These are phyloP conservation scores for Lasioglossum morio DNA, from an alignment of 2,888 invertebrate genomes.

Conservation along the genomic window DNA sequence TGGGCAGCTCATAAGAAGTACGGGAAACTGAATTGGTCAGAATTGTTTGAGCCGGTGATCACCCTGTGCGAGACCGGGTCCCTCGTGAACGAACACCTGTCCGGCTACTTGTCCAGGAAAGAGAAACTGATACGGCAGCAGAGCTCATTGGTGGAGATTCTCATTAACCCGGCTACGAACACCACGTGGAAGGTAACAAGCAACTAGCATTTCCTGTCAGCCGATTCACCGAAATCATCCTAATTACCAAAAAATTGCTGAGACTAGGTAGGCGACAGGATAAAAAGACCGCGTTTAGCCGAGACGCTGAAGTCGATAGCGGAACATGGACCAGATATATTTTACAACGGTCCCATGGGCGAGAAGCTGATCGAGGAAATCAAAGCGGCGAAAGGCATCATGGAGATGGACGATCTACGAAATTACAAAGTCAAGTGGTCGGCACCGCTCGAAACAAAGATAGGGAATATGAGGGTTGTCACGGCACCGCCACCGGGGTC, in stretches of 20 bases:
- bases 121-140: constrained; percentile 86
- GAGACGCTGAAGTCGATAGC: constrained; percentile 89
- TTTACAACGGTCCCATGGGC: constrained; percentile 91
- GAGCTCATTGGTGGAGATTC: constrained; percentile 87
- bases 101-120: constrained; percentile 86
- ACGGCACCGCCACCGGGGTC: constrained; percentile 95
- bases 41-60: constrained; percentile 92
- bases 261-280: constrained; percentile 86
- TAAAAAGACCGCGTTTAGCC: constrained; percentile 89
- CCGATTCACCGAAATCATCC: neutral
- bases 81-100: constrained; percentile 89
- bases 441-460: constrained; percentile 86
- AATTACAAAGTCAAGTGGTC: constrained; percentile 89
- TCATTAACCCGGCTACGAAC: constrained; percentile 78
- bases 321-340: constrained; percentile 88
- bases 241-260: neutral
- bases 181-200: constrained; percentile 75
- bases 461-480: constrained; percentile 89
- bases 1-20: constrained; percentile 90
- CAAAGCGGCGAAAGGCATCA: constrained; percentile 89
- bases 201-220: constrained; percentile 11
- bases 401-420: constrained; percentile 91
- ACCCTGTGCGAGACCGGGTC: constrained; percentile 91
- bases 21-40: constrained; percentile 92
- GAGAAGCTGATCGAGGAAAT: constrained; percentile 90